Conservation (phyloP, 2,797 vertebrate genomes). For the Thaleichthys pacificus region DNA sequence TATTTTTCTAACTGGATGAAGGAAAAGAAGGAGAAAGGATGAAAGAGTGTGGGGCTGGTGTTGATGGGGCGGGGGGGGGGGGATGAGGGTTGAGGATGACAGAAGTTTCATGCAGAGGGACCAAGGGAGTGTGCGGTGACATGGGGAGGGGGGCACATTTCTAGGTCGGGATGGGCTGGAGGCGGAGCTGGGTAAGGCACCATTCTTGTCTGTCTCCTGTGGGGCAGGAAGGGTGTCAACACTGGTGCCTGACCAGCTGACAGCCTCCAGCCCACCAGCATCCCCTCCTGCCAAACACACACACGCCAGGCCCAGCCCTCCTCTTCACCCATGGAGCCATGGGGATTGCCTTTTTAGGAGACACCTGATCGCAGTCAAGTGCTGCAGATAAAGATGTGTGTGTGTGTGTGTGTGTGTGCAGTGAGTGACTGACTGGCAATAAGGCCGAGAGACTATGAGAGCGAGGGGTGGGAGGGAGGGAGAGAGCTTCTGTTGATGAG, state of each 20-base stretch:
- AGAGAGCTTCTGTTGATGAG: constrained; percentile 7
- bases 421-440: constrained; percentile 14
- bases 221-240: constrained; percentile 48
- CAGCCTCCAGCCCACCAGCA: constrained; percentile 52
- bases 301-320: constrained; percentile 20
- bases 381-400: constrained; percentile 62
- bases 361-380: constrained; percentile 67
- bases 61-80: not conserved
- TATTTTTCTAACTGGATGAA: constrained; percentile 5
- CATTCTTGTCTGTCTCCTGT: constrained; percentile 52
- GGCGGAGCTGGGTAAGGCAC: constrained; percentile 37
- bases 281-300: constrained; percentile 32
- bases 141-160: not conserved
- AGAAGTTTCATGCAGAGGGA: not conserved
- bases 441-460: not conserved
- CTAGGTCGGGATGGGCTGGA: not conserved
- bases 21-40: not conserved
- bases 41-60: not conserved
- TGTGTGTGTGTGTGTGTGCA: constrained; percentile 14
- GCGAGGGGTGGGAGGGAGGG: constrained; percentile 20
- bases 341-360: constrained; percentile 83
- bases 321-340: constrained; percentile 44
- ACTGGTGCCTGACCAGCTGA: constrained; percentile 64
- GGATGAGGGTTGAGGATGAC: not conserved
- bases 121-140: not conserved